Evolutionary conservation across 1,140 invertebrate genomes (phyloP).

Genomic region (Littorina saxatilis): DNA sequence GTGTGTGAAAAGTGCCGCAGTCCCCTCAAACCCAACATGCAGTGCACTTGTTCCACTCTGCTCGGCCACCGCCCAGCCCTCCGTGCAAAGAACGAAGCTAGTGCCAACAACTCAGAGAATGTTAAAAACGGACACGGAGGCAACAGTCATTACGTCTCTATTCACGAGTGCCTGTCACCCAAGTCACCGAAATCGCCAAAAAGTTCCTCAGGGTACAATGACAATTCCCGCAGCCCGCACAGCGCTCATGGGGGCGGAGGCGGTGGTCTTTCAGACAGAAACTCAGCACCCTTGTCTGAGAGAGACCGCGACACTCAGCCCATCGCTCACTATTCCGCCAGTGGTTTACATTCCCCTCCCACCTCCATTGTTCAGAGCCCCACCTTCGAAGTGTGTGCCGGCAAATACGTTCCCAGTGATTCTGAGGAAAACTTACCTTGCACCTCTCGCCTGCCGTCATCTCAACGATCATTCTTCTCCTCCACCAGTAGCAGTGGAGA

Average conservation of each 20-base stretch:
- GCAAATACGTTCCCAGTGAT: conserved; percentile 30
- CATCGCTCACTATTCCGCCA: conserved; percentile 6
- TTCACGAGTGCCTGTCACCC: conserved; percentile 51
- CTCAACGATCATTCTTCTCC: conserved; percentile 69
- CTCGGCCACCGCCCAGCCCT: conserved; percentile 41
- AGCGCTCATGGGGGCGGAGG: conserved; percentile 25
- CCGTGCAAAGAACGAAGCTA: conserved; percentile 41
- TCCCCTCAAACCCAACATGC: conserved; percentile 13
- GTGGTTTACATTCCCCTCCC: conserved; percentile 30
- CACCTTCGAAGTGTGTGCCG: conserved; percentile 27
- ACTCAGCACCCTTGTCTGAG: neutral
- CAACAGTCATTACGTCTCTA: conserved; percentile 34
- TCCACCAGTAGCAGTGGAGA: conserved; percentile 67
- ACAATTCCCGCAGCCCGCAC: conserved; percentile 29
- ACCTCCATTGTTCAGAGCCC: conserved; percentile 30
- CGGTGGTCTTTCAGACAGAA: conserved; percentile 11
- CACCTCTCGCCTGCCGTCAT: conserved; percentile 44
- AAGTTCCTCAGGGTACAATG: conserved; percentile 38
- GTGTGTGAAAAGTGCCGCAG: conserved; percentile 33
- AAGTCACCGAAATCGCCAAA: conserved; percentile 50
- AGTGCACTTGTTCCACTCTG: conserved; percentile 27
- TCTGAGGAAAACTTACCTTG: conserved; percentile 38
- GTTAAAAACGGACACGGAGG: conserved; percentile 28
- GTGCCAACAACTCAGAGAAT: conserved; percentile 41
- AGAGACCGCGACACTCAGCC: conserved; percentile 25